Evolutionary conservation across 64 coral and sea anemone species (phyloP).

Genomic region (Actinia equina): DNA sequence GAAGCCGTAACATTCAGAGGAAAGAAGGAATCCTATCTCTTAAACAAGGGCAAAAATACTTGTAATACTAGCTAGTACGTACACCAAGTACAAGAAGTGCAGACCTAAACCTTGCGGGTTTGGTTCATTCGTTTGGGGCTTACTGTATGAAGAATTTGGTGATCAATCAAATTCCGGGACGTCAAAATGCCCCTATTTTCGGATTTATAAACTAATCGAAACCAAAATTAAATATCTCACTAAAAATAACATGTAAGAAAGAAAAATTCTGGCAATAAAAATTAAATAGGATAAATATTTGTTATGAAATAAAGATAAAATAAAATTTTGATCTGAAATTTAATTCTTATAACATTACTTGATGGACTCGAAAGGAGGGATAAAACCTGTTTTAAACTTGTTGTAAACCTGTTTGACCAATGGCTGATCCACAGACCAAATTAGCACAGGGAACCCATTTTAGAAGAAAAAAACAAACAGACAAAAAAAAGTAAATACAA

Average conservation of each 20-base stretch:
- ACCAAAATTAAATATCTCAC: not conserved
- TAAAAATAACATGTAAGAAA: not conserved
- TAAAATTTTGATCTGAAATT: not conserved
- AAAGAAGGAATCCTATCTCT: not conserved
- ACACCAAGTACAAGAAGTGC: not conserved
- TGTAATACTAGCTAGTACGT: too few species aligned
- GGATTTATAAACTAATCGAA: too few species aligned
- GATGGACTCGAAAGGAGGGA: not conserved
- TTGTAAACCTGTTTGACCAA: not conserved
- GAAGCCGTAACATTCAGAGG: slow-evolving; percentile 47
- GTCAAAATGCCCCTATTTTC: too few species aligned
- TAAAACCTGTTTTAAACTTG: not conserved
- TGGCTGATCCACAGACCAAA: not conserved
- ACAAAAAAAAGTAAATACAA: too few species aligned
- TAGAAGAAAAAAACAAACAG: too few species aligned
- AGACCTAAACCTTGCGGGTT: not conserved
- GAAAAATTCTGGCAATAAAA: not conserved
- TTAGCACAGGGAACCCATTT: too few species aligned
- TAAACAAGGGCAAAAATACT: too few species aligned
- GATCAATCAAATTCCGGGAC: not conserved
- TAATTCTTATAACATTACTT: not conserved
- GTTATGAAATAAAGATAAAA: not conserved
- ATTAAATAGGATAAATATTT: not conserved
- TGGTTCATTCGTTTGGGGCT: not conserved
- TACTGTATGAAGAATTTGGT: not conserved